Base-by-base conservation (phyloP, 2,888 invertebrate genomes). In the Brassicogethes aeneus region DNA sequence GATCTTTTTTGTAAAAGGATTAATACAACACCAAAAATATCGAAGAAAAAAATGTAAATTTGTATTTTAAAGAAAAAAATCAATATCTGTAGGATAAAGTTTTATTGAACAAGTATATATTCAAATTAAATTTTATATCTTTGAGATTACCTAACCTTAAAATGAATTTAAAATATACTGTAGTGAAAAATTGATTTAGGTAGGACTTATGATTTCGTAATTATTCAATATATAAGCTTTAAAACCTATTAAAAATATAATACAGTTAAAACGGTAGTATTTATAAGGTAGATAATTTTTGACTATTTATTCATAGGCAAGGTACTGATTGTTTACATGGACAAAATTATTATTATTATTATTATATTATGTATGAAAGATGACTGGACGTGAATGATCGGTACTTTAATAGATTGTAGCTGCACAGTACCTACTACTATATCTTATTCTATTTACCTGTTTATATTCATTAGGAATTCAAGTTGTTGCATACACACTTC, bases 41-140 rank as follows among this genome's bases (percentile, higher is more conserved):
- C 58, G 57, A 58, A 58, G 53, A 52, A 48, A 16, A 48, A 48
- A 32, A 10, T 59, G 60, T 61, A 60, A 59, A 61, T 60, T 60
- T 61, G 60, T 61, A 60, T 56, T 59, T 57, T 54, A 56, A 48
- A 47, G 43, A 45, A 50, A 43, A 48, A 53, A 51, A 45, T 45
- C 43, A 47, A 51, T 56, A 55, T 53, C 48, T 51, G 52, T 54
- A 55, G 50, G 41, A 50, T 53, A 52, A 50, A 52, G 46, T 53
- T 55, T 54, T 54, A 57, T 54, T 52, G 52, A 55, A 51, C 47
- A 46, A 50, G 41, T 50, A 54, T 55, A 56, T 58, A 57, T 56
- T 57, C 58, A 59, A 57, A 56, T 54, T 56, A 57, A 60, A 60
- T 61, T 61, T 61, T 61, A 59, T 59, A 61, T 57, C 55, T 61